phyloP scores from a whole-genome alignment of 2,888 invertebrate genomes.

The Andrena marginata region DNA sequence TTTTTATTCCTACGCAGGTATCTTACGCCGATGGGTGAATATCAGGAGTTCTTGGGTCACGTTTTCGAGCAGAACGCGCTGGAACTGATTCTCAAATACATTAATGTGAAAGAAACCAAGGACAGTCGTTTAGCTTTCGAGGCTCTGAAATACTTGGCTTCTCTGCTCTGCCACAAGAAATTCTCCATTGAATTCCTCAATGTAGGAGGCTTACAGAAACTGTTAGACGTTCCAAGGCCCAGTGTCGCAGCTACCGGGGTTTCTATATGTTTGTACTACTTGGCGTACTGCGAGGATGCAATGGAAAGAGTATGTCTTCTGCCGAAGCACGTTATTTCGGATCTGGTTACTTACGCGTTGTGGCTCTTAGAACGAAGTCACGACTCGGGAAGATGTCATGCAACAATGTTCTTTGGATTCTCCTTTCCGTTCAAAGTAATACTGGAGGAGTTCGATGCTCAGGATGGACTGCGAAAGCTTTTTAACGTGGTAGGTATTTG shows the following conservation, averaged over 20 bases:
- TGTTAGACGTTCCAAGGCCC: slow-evolving; percentile 96
- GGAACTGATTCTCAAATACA: slow-evolving; percentile 95
- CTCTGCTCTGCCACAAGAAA: slow-evolving; percentile 98
- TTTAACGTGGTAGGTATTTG: slow-evolving; percentile 92
- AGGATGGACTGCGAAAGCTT: slow-evolving; percentile 96
- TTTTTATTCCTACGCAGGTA: slow-evolving; percentile 85
- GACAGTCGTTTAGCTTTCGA: slow-evolving; percentile 98
- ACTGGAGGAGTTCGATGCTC: slow-evolving; percentile 96
- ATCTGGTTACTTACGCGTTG: slow-evolving; percentile 94
- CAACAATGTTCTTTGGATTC: slow-evolving; percentile 98
- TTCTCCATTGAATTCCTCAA: slow-evolving; percentile 98
- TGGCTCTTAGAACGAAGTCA: slow-evolving; percentile 99
- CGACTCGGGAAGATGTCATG: slow-evolving; percentile 98
- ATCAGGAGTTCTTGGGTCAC: slow-evolving; percentile 97
- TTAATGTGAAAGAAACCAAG: slow-evolving; percentile 94
- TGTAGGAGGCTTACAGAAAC: slow-evolving; percentile 93
- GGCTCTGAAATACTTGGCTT: slow-evolving; percentile 97
- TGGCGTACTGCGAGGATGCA: slow-evolving; percentile 98
- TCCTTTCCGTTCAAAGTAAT: slow-evolving; percentile 97
- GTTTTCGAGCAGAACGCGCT: slow-evolving; percentile 97
- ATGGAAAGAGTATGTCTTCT: slow-evolving; percentile 97
- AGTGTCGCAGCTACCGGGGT: slow-evolving; percentile 98
- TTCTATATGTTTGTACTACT: slow-evolving; percentile 97
- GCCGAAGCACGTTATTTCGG: slow-evolving; percentile 91
- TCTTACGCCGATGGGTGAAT: slow-evolving; percentile 98